Percentiles rank a stretch among this genome's conserved stretches.
These are phyloP conservation scores for Odontocerum albicorne DNA, from an alignment of 2,888 invertebrate species.

Conservation along the genomic window DNA sequence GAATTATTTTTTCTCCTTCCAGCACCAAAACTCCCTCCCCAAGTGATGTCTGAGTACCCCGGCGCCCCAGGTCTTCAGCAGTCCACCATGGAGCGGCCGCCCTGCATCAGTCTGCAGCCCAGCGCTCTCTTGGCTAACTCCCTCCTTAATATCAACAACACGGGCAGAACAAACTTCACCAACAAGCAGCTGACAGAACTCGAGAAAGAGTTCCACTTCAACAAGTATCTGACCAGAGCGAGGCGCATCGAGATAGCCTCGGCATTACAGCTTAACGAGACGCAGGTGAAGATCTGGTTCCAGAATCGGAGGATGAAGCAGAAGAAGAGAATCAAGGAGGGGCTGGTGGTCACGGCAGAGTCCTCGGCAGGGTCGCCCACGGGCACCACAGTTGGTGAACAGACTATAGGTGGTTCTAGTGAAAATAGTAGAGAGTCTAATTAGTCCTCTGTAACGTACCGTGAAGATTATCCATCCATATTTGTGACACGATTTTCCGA, in stretches of 20 bases:
- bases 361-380: slow-evolving; percentile 57
- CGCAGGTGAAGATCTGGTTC: slow-evolving; percentile 98
- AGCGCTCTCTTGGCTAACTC: slow-evolving; percentile 54
- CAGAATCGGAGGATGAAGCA: slow-evolving; percentile 99
- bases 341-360: slow-evolving; percentile 64
- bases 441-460: slow-evolving; percentile 41
- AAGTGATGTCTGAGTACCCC: slow-evolving; percentile 55
- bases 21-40: slow-evolving; percentile 68
- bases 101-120: slow-evolving; percentile 48
- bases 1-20: slow-evolving; percentile 47
- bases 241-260: slow-evolving; percentile 97
- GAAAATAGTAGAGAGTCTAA: slow-evolving; percentile 76
- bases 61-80: slow-evolving; percentile 53
- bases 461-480: too few species aligned
- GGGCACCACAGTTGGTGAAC: slow-evolving; percentile 47
- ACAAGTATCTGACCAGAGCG: slow-evolving; percentile 96
- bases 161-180: slow-evolving; percentile 97
- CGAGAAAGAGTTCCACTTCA: slow-evolving; percentile 99
- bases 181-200: slow-evolving; percentile 99
- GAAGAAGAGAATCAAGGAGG: slow-evolving; percentile 95
- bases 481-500: too few species aligned
- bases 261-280: slow-evolving; percentile 93
- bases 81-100: slow-evolving; percentile 46
- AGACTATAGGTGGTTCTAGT: slow-evolving; percentile 56
- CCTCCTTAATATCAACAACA: slow-evolving; percentile 68